Evolutionary conservation across 2,888 invertebrate species (phyloP).

Genomic region (Drosophila peninsularis): DNA sequence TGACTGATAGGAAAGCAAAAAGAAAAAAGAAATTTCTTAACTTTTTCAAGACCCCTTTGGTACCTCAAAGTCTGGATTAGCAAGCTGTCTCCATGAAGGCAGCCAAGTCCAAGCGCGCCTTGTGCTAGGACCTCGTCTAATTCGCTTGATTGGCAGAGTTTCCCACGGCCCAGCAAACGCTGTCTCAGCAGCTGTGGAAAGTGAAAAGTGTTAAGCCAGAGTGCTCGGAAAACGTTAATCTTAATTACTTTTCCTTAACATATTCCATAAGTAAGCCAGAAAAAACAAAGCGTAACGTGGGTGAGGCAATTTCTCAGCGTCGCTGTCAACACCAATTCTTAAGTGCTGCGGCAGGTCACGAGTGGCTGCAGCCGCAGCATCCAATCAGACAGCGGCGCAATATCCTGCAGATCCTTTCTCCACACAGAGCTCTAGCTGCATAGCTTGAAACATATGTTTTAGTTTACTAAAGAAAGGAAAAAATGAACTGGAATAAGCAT

Average conservation of each 20-base stretch:
- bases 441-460: conserved; percentile 52
- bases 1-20: not conserved
- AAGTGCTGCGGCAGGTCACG: conserved; percentile 68
- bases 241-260: conserved; percentile 64
- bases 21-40: not conserved
- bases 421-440: not conserved
- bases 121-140: not conserved
- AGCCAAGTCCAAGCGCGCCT: not conserved
- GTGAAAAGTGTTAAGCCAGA: conserved; percentile 47
- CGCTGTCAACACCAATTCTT: conserved; percentile 83
- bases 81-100: too few relatives aligned
- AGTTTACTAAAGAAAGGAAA: conserved; percentile 22
- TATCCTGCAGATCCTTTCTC: conserved; percentile 30
- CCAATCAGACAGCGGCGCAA: conserved; percentile 33
- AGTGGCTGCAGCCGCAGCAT: conserved; percentile 19
- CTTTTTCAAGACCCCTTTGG: not conserved
- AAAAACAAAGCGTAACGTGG: conserved; percentile 29
- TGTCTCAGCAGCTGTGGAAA: conserved; percentile 26
- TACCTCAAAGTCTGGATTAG: conserved; percentile 2
- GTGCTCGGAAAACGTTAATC: conserved; percentile 59
- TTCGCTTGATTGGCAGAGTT: conserved; percentile 49
- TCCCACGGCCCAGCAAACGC: conserved; percentile 61
- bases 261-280: conserved; percentile 2
- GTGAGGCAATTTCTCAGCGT: conserved; percentile 79
- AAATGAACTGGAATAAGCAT: conserved; percentile 38